Conservation (phyloP, 37 sponge, comb jelly and placozoan species). For the Agelas oroides region DNA sequence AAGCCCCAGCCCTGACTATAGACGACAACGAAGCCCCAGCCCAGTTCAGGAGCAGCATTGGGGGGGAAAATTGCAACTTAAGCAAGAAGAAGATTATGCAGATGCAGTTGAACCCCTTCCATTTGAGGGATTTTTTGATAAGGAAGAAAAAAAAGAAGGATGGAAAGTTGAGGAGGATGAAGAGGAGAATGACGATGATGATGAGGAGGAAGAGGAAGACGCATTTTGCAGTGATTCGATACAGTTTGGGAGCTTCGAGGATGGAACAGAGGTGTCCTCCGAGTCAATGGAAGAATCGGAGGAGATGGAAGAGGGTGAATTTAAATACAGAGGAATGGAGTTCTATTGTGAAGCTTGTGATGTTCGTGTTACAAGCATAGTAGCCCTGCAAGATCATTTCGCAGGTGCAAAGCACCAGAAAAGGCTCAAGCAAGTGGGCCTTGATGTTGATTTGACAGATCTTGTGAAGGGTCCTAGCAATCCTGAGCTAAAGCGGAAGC, state of each 20-base stretch:
- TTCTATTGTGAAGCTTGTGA: slow-evolving; percentile 30
- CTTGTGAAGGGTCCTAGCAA: background rate
- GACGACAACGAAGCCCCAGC: too few relatives aligned
- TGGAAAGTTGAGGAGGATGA: background rate
- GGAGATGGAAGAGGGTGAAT: background rate
- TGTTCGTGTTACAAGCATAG: background rate
- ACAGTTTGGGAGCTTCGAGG: too few relatives aligned
- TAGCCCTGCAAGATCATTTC: slow-evolving; percentile 17
- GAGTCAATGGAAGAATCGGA: background rate
- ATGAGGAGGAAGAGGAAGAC: too few relatives aligned
- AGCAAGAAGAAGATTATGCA: too few relatives aligned
- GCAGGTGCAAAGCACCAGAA: slow-evolving; percentile 23
- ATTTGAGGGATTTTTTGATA: background rate
- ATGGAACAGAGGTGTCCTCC: too few relatives aligned
- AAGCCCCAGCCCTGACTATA: too few relatives aligned
- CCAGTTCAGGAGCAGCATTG: too few relatives aligned
- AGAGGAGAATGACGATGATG: too few relatives aligned
- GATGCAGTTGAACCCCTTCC: too few relatives aligned
- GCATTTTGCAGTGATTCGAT: too few relatives aligned
- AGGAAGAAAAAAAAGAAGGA: background rate
- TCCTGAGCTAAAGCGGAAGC: background rate
- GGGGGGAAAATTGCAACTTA: too few relatives aligned
- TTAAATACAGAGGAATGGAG: background rate
- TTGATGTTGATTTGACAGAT: background rate
- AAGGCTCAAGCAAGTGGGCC: slow-evolving; percentile 1